phyloP scores from a whole-genome alignment of 2,888 invertebrate genomes.

The Drosophila stalkeri region DNA sequence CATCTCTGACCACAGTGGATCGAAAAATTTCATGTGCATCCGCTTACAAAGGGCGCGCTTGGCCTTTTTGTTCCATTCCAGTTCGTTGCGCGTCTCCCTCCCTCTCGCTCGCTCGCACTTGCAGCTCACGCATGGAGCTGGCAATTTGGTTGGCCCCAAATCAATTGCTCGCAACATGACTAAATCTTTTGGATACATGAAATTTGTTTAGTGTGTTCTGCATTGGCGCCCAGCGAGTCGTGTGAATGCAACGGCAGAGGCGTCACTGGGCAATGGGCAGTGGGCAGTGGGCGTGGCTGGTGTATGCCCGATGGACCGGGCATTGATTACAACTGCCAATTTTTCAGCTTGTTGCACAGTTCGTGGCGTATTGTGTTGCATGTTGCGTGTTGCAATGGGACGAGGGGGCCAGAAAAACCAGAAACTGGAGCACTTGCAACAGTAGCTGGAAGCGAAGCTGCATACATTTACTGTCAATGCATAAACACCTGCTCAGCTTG shows the following conservation, averaged over 20 bases:
- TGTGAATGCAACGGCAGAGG: conserved; percentile 8
- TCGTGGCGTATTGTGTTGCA: conserved; percentile 56
- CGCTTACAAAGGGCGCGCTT: conserved; percentile 51
- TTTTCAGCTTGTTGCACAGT: conserved; percentile 72
- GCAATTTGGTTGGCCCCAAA: conserved; percentile 40
- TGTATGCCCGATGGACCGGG: conserved; percentile 44
- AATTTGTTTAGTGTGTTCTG: conserved; percentile 67
- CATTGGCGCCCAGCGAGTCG: conserved; percentile 42
- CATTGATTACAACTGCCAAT: conserved; percentile 71
- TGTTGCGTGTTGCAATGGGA: conserved; percentile 1
- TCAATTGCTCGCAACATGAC: conserved; percentile 72
- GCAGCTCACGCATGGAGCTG: not conserved
- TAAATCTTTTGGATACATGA: conserved; percentile 69
- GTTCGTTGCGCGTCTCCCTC: not conserved
- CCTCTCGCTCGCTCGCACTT: not conserved
- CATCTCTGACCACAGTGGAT: not conserved
- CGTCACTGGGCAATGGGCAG: not conserved
- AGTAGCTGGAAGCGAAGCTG: no score
- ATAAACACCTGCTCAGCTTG: not conserved
- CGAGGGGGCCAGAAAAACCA: not conserved
- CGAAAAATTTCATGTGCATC: conserved; percentile 51
- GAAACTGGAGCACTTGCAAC: not conserved
- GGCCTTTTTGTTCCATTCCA: conserved; percentile 45
- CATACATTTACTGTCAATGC: not conserved
- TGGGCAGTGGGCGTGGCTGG: not conserved